phyloP scores from a whole-genome alignment of 2,888 invertebrate genomes.

The Lissonota sp. region DNA sequence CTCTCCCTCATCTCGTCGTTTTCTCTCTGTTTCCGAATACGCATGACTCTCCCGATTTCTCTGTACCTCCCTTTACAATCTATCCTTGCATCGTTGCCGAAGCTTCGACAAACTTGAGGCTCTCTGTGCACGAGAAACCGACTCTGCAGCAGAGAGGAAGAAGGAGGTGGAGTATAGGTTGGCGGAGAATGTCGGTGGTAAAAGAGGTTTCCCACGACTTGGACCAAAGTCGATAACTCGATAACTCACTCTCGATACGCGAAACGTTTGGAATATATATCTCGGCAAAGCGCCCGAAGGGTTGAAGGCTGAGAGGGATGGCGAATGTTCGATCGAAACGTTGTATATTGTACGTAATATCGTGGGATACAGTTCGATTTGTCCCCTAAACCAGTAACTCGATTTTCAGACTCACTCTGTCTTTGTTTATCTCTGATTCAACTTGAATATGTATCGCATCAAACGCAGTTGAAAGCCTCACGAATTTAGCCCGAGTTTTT shows the following conservation, averaged over 20 bases:
- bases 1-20: background rate
- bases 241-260: slow-evolving; percentile 57
- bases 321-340: background rate
- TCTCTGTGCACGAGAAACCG: background rate
- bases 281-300: slow-evolving; percentile 20
- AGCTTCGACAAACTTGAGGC: slow-evolving; percentile 50
- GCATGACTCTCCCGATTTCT: slow-evolving; percentile 46
- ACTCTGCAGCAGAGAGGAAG: slow-evolving; percentile 8
- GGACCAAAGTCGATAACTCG: slow-evolving; percentile 63
- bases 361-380: slow-evolving; percentile 39
- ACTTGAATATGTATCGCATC: background rate
- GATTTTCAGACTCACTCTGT: slow-evolving; percentile 26
- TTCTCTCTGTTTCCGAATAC: slow-evolving; percentile 34
- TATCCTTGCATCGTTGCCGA: slow-evolving; percentile 8
- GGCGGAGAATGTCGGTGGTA: background rate
- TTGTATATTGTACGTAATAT: slow-evolving; percentile 14
- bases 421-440: slow-evolving; percentile 41
- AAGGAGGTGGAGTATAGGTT: background rate
- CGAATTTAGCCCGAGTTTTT: too few relatives aligned
- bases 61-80: slow-evolving; percentile 35
- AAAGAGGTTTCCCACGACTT: slow-evolving; percentile 44
- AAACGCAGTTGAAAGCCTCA: too few relatives aligned
- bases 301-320: background rate
- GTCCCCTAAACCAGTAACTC: slow-evolving; percentile 51
- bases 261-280: slow-evolving; percentile 39